phyloP scores from a whole-genome alignment of 2,888 invertebrate species.

The Melanostoma scalare region DNA sequence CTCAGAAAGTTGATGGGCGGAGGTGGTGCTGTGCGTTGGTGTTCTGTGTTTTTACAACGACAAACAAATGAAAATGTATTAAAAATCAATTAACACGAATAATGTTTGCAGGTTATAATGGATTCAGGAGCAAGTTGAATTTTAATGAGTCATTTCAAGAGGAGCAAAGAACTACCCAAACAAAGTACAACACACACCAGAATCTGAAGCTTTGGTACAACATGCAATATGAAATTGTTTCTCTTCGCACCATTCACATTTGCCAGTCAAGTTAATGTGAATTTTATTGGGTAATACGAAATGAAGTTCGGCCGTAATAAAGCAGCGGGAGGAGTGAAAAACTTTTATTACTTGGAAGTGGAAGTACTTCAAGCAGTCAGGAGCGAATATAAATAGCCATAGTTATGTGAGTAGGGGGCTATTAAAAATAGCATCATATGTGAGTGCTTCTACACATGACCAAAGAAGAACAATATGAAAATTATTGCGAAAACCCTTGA shows the following conservation, averaged over 20 bases:
- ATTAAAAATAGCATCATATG: too few species aligned
- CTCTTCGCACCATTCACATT: neutral
- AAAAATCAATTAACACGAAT: constrained; percentile 59
- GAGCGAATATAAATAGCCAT: neutral
- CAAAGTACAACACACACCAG: neutral
- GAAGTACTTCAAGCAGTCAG: neutral
- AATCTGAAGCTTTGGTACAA: neutral
- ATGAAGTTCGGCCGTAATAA: constrained; percentile 23
- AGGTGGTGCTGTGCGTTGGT: neutral
- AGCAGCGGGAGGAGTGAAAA: constrained; percentile 33
- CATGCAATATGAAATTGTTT: constrained; percentile 24
- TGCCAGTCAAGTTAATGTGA: constrained; percentile 15
- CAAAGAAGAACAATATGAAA: too few species aligned
- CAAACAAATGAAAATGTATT: constrained; percentile 43
- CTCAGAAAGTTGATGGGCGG: neutral
- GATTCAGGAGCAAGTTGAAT: constrained; percentile 47
- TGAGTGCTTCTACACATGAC: too few species aligned
- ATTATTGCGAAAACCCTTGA: too few species aligned
- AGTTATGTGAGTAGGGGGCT: too few species aligned
- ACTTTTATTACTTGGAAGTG: neutral
- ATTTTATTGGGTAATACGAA: constrained; percentile 41
- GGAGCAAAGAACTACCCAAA: too few species aligned
- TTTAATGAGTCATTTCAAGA: constrained; percentile 34
- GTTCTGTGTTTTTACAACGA: constrained; percentile 1
- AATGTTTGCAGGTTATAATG: constrained; percentile 24